Base-by-base conservation (phyloP, 2,888 invertebrate genomes). In the Serrognathus titanus region DNA sequence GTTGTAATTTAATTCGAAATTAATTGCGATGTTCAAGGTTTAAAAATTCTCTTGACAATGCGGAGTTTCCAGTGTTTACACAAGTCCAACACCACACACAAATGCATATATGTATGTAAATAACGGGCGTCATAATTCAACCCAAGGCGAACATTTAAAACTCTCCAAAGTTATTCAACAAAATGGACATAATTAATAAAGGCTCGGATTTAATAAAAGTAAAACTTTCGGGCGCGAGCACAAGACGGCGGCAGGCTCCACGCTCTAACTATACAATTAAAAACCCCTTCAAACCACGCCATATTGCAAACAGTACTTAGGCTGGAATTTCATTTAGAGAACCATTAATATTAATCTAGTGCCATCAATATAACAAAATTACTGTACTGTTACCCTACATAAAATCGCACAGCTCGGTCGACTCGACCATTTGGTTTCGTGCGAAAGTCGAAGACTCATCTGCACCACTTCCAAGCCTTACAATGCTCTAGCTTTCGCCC, bases 311-410 rank as follows among this genome's bases (percentile, higher is more conserved):
- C 65, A 66, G 72, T 71, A 71, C 70, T 70, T 70, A 68, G 70
- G 68, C 66, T 63, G 73, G 73, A 75, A 74, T 75, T 75, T 74
- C 72, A 74, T 75, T 75, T 73, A 68, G 71, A 68, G 70, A 71
- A 73, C 73, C 75, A 74, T 75, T 75, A 75, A 75, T 75, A 74
- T 74, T 73, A 74, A 75, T 75, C 73, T 74, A 73, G 73, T 74
- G 72, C 73, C 75, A 75, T 75, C 74, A 74, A 75, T 75, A 75
- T 73, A 71, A 72, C 73, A 70, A 73, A 74, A 75, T 74, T 75
- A 71, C 72, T 71, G 61, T 62, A 64, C 56, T 61, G 66, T 61
- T 66, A 63, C 65, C 64, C 65, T 59, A 61, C 56, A 53, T 60
- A 41, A 49, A 65, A 58, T 58, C 55, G 61, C 46, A 57, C 64